A percentile compares a stretch with the other conserved stretches of the same genome.
phyloP scores from a whole-genome alignment of 2,113 vertebrate species.

The Benitochromis conjunctus region DNA sequence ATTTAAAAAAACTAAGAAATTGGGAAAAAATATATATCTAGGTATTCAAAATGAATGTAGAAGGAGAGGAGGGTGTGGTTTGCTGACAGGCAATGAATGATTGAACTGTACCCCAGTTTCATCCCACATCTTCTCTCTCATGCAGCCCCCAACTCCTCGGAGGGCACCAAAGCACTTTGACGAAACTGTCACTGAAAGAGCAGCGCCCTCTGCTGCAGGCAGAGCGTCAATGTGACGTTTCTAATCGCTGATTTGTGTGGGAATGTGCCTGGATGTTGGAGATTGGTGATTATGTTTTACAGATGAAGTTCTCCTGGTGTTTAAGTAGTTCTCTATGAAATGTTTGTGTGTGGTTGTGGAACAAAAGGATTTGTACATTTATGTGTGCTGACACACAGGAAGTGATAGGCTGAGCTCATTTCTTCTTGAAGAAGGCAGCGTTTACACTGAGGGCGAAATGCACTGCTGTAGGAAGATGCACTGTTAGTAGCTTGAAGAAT shows the following conservation, averaged over 20 bases:
- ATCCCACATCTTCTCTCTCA: neutral
- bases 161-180: conserved; percentile 48
- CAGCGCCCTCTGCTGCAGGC: neutral
- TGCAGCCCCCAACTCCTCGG: neutral
- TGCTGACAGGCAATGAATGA: neutral
- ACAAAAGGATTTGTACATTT: neutral
- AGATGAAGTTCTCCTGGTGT: neutral
- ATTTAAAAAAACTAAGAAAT: neutral
- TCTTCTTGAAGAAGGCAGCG: neutral
- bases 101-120: conserved; percentile 9
- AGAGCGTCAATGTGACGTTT: neutral
- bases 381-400: neutral
- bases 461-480: neutral
- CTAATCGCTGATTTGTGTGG: neutral
- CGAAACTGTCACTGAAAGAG: neutral
- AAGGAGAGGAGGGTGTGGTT: neutral
- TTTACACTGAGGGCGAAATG: neutral
- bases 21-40: neutral
- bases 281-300: neutral
- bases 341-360: neutral
- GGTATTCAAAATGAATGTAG: neutral
- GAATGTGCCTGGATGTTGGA: neutral
- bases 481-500: neutral
- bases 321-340: neutral
- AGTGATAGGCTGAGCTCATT: neutral